Conservation (phyloP, 2,113 vertebrate genomes). For the Anhinga anhinga region DNA sequence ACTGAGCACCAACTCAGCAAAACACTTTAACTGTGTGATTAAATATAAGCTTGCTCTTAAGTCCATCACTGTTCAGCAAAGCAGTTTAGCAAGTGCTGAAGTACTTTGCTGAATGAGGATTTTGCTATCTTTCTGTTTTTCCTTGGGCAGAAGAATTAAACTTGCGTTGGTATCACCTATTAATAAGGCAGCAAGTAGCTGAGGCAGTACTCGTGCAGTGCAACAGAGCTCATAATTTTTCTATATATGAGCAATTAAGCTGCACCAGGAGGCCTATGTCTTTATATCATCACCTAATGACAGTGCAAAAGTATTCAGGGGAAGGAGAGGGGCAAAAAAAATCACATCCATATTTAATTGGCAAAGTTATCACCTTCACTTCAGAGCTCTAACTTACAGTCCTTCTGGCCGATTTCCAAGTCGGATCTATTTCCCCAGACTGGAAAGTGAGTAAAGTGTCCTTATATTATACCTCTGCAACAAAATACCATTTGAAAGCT, state of each 20-base stretch:
- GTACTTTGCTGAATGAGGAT: background rate
- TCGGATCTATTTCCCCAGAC: slow-evolving; percentile 30
- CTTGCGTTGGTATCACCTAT: slow-evolving; percentile 17
- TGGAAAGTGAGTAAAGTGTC: slow-evolving; percentile 19
- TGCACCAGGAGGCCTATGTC: slow-evolving; percentile 60
- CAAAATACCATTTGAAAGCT: slow-evolving; percentile 7
- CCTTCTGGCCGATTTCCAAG: slow-evolving; percentile 44
- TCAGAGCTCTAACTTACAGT: slow-evolving; percentile 17
- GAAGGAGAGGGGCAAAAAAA: background rate
- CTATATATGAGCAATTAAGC: slow-evolving; percentile 71
- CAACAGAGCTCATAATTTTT: slow-evolving; percentile 62
- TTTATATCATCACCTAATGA: slow-evolving; percentile 69
- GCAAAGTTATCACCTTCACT: slow-evolving; percentile 66
- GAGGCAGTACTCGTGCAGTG: slow-evolving; percentile 19
- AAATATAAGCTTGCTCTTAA: background rate
- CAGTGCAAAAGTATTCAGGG: slow-evolving; percentile 2
- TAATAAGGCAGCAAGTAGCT: slow-evolving; percentile 59
- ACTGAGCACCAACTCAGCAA: background rate
- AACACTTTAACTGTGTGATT: background rate
- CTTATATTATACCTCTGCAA: slow-evolving; percentile 28
- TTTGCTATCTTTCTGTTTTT: slow-evolving; percentile 33
- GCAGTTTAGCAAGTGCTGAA: background rate
- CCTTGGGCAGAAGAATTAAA: slow-evolving; percentile 48
- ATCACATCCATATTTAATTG: slow-evolving; percentile 60
- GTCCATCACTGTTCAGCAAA: background rate